A percentile compares a stretch with the other conserved stretches of the same genome.
These are phyloP conservation scores for Pheosia gnoma DNA, from an alignment of 2,888 invertebrate genomes.

Conservation along the genomic window DNA sequence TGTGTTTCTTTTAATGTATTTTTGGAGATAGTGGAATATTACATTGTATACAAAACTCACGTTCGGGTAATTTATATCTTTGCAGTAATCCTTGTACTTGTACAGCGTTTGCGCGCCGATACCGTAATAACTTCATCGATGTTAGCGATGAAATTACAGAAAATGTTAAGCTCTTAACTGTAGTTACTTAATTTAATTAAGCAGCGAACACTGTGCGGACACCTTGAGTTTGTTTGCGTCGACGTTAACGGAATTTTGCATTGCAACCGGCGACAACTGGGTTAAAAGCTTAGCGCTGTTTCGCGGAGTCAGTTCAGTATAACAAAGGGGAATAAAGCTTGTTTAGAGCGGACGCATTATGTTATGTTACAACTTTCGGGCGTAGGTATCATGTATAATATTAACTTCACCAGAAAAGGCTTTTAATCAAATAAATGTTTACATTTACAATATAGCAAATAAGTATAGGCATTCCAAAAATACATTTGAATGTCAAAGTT, in stretches of 20 bases:
- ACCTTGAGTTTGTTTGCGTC: conserved; percentile 40
- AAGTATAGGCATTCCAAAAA: too few species aligned
- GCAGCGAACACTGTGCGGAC: conserved; percentile 39
- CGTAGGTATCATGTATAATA: not conserved
- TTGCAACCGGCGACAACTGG: conserved; percentile 56
- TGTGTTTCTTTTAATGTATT: conserved; percentile 6
- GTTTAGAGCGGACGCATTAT: conserved; percentile 13
- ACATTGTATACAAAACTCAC: conserved; percentile 11
- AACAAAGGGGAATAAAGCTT: conserved; percentile 34
- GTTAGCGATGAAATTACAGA: conserved; percentile 22
- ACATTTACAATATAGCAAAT: too few species aligned
- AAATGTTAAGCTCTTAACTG: conserved; percentile 20
- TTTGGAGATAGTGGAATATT: conserved; percentile 13
- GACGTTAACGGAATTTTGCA: conserved; percentile 63
- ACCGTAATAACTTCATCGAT: conserved; percentile 37
- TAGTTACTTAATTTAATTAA: conserved; percentile 28
- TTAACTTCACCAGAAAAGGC: too few species aligned
- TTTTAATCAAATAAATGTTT: too few species aligned
- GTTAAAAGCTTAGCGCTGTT: conserved; percentile 74
- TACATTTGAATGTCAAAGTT: too few species aligned
- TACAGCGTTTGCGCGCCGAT: conserved; percentile 33
- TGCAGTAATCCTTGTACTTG: conserved; percentile 21
- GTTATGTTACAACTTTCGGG: not conserved
- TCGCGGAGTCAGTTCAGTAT: conserved; percentile 36
- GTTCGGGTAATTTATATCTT: conserved; percentile 25